Percentiles rank a stretch among this genome's conserved stretches.
Conservation (phyloP, 2,888 invertebrate genomes). For the Trissonchulus sp. region DNA sequence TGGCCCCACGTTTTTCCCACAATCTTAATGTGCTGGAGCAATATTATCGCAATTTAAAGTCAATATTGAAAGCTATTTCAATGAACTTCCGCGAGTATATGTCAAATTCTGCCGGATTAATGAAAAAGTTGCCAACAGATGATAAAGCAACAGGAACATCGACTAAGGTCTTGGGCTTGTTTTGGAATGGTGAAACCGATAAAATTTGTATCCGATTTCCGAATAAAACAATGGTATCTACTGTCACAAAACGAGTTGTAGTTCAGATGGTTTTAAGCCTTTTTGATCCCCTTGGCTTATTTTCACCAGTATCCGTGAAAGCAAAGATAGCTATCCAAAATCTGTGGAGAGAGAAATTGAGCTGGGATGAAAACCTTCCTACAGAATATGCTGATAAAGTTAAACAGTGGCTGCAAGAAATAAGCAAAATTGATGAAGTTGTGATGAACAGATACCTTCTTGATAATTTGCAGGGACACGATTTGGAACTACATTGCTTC, state of each 20-base stretch:
- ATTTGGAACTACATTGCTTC: constrained; percentile 33
- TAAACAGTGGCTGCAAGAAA: too few species aligned
- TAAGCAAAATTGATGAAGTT: too few species aligned
- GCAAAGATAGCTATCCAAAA: constrained; percentile 41
- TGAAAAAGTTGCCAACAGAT: too few species aligned
- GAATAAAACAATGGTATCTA: not conserved
- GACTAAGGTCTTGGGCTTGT: constrained; percentile 14
- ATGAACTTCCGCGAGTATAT: constrained; percentile 27
- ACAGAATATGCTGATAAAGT: too few species aligned
- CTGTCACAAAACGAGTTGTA: constrained; percentile 34
- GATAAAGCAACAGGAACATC: not conserved
- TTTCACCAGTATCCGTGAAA: constrained; percentile 31
- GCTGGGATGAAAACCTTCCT: constrained; percentile 41
- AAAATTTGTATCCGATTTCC: not conserved
- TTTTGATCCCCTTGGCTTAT: constrained; percentile 38
- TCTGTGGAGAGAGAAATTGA: constrained; percentile 38
- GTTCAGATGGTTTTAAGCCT: constrained; percentile 34
- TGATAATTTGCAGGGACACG: too few species aligned
- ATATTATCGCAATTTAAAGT: constrained; percentile 29
- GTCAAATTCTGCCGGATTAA: not conserved
- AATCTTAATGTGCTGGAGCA: constrained; percentile 25
- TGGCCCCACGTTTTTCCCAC: too few species aligned
- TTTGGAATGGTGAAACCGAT: constrained; percentile 11
- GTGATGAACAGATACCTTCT: too few species aligned
- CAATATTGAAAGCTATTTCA: constrained; percentile 23